These are phyloP conservation scores for Gymnoscelis rufifasciata DNA, from an alignment of 2,888 invertebrate genomes.

Conservation along the genomic window DNA sequence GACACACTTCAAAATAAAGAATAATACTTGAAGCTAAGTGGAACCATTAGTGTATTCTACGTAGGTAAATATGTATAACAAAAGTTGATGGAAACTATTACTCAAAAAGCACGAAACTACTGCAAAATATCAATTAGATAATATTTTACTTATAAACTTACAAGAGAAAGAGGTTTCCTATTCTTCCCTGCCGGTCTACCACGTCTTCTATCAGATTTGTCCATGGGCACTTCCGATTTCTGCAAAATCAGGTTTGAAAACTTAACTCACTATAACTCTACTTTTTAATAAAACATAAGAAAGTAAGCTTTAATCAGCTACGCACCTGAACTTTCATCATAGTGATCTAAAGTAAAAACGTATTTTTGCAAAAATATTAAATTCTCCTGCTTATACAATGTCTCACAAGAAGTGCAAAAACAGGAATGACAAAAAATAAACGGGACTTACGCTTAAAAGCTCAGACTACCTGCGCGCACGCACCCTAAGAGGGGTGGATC, in stretches of 20 bases:
- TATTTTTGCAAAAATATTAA: slow-evolving; percentile 7
- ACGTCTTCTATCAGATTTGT: slow-evolving; percentile 30
- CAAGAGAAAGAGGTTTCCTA: slow-evolving; percentile 40
- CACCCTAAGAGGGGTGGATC: slow-evolving; percentile 23
- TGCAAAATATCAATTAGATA: no score
- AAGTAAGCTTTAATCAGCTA: neutral
- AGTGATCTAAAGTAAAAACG: neutral
- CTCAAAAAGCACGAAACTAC: no score
- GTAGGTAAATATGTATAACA: no score
- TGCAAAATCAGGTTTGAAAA: slow-evolving; percentile 8
- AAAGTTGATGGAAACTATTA: no score
- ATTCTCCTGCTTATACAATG: slow-evolving; percentile 11
- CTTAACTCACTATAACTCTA: neutral
- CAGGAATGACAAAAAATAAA: slow-evolving; percentile 17
- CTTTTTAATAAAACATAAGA: neutral
- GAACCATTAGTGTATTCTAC: no score
- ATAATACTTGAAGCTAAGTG: no score
- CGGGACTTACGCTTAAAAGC: slow-evolving; percentile 12
- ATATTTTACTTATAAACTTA: slow-evolving; percentile 26
- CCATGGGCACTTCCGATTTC: slow-evolving; percentile 11
- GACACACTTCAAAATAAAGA: no score
- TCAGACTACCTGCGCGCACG: slow-evolving; percentile 23
- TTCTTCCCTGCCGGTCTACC: slow-evolving; percentile 47
- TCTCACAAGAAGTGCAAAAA: slow-evolving; percentile 11
- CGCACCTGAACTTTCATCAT: slow-evolving; percentile 15